phyloP scores from a whole-genome alignment of 2,888 invertebrate genomes.

The Lepidocyrtinus sp. region DNA sequence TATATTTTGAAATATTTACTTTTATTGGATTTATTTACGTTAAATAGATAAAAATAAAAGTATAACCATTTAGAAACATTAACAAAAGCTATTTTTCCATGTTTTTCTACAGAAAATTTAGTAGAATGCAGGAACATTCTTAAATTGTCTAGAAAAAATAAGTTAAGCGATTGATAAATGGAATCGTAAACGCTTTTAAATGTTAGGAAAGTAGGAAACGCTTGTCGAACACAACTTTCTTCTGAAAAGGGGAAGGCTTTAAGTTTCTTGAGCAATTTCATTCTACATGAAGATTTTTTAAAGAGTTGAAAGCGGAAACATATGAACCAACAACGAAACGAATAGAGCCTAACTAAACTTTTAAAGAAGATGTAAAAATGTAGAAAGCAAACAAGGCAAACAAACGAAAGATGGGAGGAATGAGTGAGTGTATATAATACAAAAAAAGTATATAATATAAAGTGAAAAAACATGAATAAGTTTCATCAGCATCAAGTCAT shows the following conservation, averaged over 20 bases:
- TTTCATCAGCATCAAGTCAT: constrained; percentile 63
- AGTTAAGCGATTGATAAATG: constrained; percentile 54
- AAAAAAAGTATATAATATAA: constrained; percentile 29
- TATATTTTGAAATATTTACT: background rate
- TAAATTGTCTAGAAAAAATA: constrained; percentile 35
- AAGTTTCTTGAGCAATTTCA: constrained; percentile 5
- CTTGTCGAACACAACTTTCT: constrained; percentile 16
- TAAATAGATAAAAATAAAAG: background rate
- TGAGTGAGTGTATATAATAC: constrained; percentile 46
- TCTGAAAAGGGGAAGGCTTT: background rate
- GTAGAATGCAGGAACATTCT: background rate
- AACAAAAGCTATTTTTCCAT: too few relatives aligned
- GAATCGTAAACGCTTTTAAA: constrained; percentile 34
- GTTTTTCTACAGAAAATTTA: too few relatives aligned
- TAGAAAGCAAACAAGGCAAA: constrained; percentile 28
- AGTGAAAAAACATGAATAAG: constrained; percentile 57
- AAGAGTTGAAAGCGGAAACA: constrained; percentile 28
- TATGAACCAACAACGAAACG: constrained; percentile 25
- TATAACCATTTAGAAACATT: background rate
- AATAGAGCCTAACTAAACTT: background rate
- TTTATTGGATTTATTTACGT: background rate
- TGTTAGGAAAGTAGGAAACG: background rate
- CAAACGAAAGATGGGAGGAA: constrained; percentile 34
- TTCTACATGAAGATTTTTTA: constrained; percentile 45
- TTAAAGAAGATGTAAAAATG: constrained; percentile 23